These are phyloP conservation scores for Liposcelis brunnea DNA, from an alignment of 2,888 invertebrate species.

Conservation along the genomic window DNA sequence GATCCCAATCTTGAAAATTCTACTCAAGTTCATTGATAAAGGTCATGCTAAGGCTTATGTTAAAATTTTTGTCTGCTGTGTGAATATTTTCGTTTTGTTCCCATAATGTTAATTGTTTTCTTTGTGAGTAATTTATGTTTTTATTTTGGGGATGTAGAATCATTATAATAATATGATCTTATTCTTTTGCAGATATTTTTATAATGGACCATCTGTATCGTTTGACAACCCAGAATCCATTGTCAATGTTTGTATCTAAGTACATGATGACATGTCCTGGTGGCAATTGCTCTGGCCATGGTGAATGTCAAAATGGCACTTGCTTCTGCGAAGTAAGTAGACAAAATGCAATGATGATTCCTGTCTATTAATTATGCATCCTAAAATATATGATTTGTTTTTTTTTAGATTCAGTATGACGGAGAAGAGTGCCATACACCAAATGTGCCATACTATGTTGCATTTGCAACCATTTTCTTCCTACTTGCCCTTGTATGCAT, in stretches of 20 bases:
- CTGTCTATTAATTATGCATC: not conserved
- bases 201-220: slow-evolving; percentile 27
- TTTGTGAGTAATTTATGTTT: no score
- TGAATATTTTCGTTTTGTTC: no score
- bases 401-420: slow-evolving; percentile 44
- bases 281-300: slow-evolving; percentile 71
- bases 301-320: slow-evolving; percentile 81
- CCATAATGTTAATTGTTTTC: no score
- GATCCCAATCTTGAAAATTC: no score
- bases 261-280: slow-evolving; percentile 39
- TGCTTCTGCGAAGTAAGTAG: slow-evolving; percentile 72
- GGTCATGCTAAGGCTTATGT: no score
- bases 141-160: no score
- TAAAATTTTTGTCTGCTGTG: no score
- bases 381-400: slow-evolving; percentile 10
- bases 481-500: slow-evolving; percentile 69
- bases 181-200: not conserved
- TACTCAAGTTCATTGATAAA: no score
- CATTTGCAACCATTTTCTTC: slow-evolving; percentile 51
- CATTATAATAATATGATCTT: no score
- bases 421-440: slow-evolving; percentile 69
- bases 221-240: slow-evolving; percentile 27
- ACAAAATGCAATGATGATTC: not conserved
- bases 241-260: slow-evolving; percentile 26
- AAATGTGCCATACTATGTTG: slow-evolving; percentile 58